Evolutionary conservation across 2,113 vertebrate species (phyloP), one percentile per base, ranked within the genome.

Genomic region (Crotalus helleri): DNA sequence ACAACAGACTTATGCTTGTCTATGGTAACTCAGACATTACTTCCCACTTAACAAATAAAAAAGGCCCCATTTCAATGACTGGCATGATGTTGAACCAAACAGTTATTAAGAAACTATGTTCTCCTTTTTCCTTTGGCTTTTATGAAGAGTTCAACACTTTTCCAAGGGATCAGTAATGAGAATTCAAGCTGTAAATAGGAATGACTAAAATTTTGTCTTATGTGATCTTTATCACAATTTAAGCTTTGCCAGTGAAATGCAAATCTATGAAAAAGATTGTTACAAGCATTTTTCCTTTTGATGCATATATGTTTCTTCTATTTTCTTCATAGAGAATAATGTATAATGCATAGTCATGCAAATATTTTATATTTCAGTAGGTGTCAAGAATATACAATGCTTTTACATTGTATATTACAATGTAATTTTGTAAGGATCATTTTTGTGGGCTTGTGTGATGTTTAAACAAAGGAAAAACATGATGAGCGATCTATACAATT

Each of bases 51-150:
- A 93, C 92, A 95, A 90, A 88, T 95, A 94, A 93, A 94, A 94
- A 93, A 93, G 57, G 85, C 91, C 94, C 94, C 81, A 69, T 92
- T 94, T 92, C 93, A 94, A 94, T 21, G 87, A 87, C 69, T 96
- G 95, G 94, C 92, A 95, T 23, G 53, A 33, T 96, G 95, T 94
- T 96, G 95, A 96, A 97, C 96, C 94, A 53, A 90, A 88, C 17
- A 74, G 89, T 87, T 64, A 61, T 89, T 24, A 39, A 91, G 89
- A 94, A 91, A 1, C 92, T 29, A 13, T 5, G 49, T 94, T 92
- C 64, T 29, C 58, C 94, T 95, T 85, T 90, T n/a, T 33, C 44
- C 46, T 69, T 91, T 93, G n/a, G 29, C 89, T 81, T 7, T 92
- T 59, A 85, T 49, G 61, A 61, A 94, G 93, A 95, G 0, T 90